Percentiles rank a stretch among this genome's conserved stretches.
phyloP scores from a whole-genome alignment of 2,888 invertebrate genomes.

The Netelia fuscicornis region DNA sequence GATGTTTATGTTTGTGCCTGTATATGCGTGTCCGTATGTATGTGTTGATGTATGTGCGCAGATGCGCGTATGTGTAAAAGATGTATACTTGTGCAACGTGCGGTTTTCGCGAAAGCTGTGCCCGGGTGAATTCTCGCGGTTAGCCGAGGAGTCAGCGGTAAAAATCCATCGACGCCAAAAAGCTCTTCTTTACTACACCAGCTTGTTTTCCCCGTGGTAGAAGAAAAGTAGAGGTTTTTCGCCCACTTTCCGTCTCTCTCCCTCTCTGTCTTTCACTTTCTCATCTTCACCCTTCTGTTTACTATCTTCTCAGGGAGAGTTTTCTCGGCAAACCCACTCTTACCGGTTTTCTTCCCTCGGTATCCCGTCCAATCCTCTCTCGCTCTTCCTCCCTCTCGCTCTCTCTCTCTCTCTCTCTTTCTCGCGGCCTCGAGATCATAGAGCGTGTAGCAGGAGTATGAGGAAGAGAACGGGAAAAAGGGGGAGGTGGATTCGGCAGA shows the following conservation, averaged over 20 bases:
- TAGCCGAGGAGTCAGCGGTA: slow-evolving; percentile 65
- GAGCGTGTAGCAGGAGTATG: not conserved
- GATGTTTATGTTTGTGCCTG: no score
- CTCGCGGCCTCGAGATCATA: slow-evolving; percentile 22
- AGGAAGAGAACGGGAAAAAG: slow-evolving; percentile 19
- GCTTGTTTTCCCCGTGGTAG: slow-evolving; percentile 33
- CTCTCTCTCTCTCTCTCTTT: slow-evolving; percentile 32
- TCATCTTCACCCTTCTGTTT: slow-evolving; percentile 23
- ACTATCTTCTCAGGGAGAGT: slow-evolving; percentile 51
- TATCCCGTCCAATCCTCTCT: slow-evolving; percentile 12
- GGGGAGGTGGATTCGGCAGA: slow-evolving; percentile 70
- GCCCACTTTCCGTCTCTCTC: not conserved
- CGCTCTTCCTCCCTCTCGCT: slow-evolving; percentile 27
- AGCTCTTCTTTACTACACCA: slow-evolving; percentile 34
- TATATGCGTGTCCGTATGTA: no score
- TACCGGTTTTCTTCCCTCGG: slow-evolving; percentile 26
- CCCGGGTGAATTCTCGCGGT: slow-evolving; percentile 21
- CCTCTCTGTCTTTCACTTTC: not conserved
- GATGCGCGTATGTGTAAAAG: no score
- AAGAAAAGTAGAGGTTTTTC: slow-evolving; percentile 38
- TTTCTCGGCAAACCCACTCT: slow-evolving; percentile 49
- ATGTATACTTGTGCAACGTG: not conserved
- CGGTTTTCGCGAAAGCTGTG: not conserved
- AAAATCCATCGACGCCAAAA: slow-evolving; percentile 63
- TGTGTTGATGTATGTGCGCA: no score